These are phyloP conservation scores for Cryptocephalus moraei DNA, from an alignment of 2,888 invertebrate genomes.

Conservation along the genomic window DNA sequence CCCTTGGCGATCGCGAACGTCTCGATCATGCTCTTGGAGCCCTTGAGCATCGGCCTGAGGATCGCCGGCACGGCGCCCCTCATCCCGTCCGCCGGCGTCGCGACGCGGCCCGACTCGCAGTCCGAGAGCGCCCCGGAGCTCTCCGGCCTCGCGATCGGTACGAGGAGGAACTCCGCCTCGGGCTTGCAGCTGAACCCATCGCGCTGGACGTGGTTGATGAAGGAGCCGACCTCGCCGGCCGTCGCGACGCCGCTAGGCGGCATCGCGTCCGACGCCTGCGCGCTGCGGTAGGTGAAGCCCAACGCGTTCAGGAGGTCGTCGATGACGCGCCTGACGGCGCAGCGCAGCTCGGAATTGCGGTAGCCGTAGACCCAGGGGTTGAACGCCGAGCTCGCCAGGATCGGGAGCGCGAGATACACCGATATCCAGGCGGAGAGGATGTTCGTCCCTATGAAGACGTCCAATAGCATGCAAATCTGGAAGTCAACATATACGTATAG, in stretches of 20 bases:
- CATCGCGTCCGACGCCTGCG: slow-evolving; percentile 25
- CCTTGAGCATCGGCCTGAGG: slow-evolving; percentile 18
- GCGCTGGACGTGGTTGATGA: slow-evolving; percentile 33
- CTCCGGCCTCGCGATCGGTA: slow-evolving; percentile 34
- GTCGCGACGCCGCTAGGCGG: slow-evolving; percentile 35
- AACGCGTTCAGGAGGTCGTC: slow-evolving; percentile 42
- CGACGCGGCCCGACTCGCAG: slow-evolving; percentile 10
- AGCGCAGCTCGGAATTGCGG: slow-evolving; percentile 49
- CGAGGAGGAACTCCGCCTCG: slow-evolving; percentile 30
- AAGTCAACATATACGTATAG: slow-evolving; percentile 13
- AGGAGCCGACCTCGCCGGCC: slow-evolving; percentile 34
- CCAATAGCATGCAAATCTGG: slow-evolving; percentile 44
- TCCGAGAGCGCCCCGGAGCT: slow-evolving; percentile 30
- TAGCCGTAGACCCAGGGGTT: slow-evolving; percentile 59
- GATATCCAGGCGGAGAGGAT: slow-evolving; percentile 44
- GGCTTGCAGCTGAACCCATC: slow-evolving; percentile 25
- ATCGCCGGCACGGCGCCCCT: slow-evolving; percentile 25
- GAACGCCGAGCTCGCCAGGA: slow-evolving; percentile 47
- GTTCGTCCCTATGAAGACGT: slow-evolving; percentile 42
- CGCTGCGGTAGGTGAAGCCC: slow-evolving; percentile 35
- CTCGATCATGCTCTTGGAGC: slow-evolving; percentile 34
- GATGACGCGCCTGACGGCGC: slow-evolving; percentile 46
- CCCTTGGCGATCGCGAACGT: slow-evolving; percentile 31
- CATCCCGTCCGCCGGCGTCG: slow-evolving; percentile 12
- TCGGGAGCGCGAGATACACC: slow-evolving; percentile 48